Percentiles rank a stretch among this genome's conserved stretches.
phyloP scores from a whole-genome alignment of 2,113 vertebrate species.

The Mormyrus lacerda region DNA sequence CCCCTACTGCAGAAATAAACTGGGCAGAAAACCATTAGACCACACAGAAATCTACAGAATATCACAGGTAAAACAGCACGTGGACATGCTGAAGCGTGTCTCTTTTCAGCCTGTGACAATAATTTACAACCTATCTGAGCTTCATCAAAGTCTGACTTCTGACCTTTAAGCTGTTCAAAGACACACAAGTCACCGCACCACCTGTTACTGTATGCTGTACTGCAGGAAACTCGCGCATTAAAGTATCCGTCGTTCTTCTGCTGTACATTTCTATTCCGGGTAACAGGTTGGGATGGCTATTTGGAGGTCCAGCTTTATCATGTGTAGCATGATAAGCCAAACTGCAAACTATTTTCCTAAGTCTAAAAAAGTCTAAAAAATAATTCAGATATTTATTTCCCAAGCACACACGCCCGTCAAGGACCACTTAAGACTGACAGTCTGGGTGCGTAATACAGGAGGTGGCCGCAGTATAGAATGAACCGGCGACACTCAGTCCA shows the following conservation, averaged over 20 bases:
- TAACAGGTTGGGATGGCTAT: background rate
- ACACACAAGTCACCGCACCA: background rate
- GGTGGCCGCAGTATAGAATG: background rate
- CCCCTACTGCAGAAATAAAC: background rate
- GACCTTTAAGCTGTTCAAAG: conserved; percentile 9
- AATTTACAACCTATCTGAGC: background rate
- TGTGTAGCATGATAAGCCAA: background rate
- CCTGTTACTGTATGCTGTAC: background rate
- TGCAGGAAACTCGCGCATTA: background rate
- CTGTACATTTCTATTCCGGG: background rate
- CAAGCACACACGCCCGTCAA: background rate
- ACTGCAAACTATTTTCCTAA: background rate
- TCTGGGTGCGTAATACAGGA: background rate
- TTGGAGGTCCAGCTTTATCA: background rate
- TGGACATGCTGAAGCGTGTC: background rate
- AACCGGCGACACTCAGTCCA: background rate
- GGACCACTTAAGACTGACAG: conserved; percentile 8
- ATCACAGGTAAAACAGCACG: background rate
- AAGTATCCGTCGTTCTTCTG: conserved; percentile 2
- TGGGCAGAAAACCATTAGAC: background rate
- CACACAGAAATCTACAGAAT: background rate
- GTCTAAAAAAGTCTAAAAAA: background rate
- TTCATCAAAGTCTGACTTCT: background rate
- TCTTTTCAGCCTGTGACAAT: background rate
- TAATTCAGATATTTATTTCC: conserved; percentile 5